phyloP scores from a whole-genome alignment of 2,797 vertebrate species.

The Fistularia tabacaria region DNA sequence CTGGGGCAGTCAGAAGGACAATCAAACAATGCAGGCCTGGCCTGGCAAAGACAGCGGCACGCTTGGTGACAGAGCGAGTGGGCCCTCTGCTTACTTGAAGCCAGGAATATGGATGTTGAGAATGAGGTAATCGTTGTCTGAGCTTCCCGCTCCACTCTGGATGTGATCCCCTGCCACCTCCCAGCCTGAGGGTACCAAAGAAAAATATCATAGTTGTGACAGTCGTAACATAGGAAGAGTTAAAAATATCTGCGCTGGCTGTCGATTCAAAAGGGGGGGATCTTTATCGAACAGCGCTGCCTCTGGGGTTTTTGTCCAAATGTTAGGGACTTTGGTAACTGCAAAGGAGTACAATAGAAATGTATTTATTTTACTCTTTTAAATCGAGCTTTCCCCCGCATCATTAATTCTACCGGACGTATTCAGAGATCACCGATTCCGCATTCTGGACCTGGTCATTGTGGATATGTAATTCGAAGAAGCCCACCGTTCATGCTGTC shows the following conservation, averaged over 20 bases:
- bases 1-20: constrained; percentile 52
- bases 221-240: background rate
- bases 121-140: constrained; percentile 96
- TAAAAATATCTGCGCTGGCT: no score
- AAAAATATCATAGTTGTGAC: background rate
- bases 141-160: constrained; percentile 87
- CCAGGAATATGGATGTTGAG: constrained; percentile 90
- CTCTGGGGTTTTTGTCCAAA: no score
- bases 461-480: background rate
- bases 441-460: no score
- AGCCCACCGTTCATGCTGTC: constrained; percentile 92
- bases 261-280: no score
- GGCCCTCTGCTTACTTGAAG: constrained; percentile 85
- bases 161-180: constrained; percentile 93
- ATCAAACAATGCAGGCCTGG: background rate
- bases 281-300: no score
- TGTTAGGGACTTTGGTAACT: no score
- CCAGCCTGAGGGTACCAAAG: constrained; percentile 79
- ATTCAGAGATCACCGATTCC: no score
- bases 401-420: no score
- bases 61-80: background rate
- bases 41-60: background rate
- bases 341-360: no score
- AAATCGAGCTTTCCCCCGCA: no score
- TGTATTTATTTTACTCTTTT: no score